phyloP scores from a whole-genome alignment of 2,797 vertebrate genomes.

The Pristis pectinata region DNA sequence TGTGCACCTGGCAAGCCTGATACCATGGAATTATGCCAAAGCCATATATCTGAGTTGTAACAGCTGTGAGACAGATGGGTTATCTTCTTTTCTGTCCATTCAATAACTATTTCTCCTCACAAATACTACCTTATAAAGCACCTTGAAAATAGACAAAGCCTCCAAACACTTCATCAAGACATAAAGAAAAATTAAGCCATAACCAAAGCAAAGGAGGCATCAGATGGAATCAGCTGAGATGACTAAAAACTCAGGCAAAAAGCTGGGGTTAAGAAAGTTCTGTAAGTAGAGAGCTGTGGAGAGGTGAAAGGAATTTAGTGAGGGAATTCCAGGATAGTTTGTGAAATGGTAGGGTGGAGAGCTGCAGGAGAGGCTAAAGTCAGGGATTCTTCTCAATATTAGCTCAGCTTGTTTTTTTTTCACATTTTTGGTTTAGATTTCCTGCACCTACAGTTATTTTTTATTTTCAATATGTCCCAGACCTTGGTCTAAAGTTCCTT shows the following conservation, averaged over 20 bases:
- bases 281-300: background rate
- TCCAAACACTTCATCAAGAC: background rate
- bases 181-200: background rate
- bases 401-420: no score
- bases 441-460: no score
- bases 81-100: background rate
- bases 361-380: background rate
- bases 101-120: background rate
- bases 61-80: slow-evolving; percentile 20
- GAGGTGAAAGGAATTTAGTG: background rate
- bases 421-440: no score
- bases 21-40: background rate
- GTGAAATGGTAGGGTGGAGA: background rate
- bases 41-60: background rate
- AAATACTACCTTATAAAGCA: background rate
- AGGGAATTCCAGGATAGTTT: background rate
- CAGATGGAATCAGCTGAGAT: background rate
- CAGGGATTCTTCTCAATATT: background rate
- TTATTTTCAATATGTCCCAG: no score
- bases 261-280: background rate
- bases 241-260: background rate
- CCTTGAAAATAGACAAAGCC: background rate
- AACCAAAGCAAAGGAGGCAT: background rate
- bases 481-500: no score
- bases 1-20: background rate